These are phyloP conservation scores for Tapirus indicus DNA, from an alignment of 2,797 vertebrate species.

Conservation along the genomic window DNA sequence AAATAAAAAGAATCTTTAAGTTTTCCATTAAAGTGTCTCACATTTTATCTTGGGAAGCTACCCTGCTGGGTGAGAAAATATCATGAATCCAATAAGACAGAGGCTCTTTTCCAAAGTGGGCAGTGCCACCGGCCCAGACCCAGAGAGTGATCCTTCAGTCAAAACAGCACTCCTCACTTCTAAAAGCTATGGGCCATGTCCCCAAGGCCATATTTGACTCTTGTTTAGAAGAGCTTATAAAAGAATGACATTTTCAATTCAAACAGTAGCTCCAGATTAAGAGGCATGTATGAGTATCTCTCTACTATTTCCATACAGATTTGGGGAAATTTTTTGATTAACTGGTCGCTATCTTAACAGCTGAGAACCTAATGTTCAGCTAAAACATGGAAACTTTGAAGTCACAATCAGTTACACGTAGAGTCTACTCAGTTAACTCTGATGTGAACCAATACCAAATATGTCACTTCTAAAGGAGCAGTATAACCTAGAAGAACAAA, in stretches of 20 bases:
- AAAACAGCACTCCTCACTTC: background rate
- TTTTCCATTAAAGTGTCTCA: constrained; percentile 36
- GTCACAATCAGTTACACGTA: background rate
- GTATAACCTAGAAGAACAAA: background rate
- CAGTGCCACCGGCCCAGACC: background rate
- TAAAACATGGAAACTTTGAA: background rate
- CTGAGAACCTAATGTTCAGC: background rate
- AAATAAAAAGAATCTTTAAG: constrained; percentile 55
- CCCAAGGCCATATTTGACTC: constrained; percentile 43
- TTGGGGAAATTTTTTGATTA: background rate
- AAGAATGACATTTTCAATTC: constrained; percentile 41
- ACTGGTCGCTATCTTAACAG: background rate
- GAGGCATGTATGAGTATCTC: background rate
- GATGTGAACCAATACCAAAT: background rate
- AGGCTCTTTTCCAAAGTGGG: constrained; percentile 49
- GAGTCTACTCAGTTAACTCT: constrained; percentile 7
- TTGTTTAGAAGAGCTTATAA: constrained; percentile 47
- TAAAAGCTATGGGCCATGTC: background rate
- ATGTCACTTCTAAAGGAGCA: background rate
- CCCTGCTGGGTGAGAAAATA: constrained; percentile 75
- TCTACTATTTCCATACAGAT: background rate
- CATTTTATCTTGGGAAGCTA: constrained; percentile 63
- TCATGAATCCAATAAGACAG: constrained; percentile 62
- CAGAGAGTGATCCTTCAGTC: constrained; percentile 41
- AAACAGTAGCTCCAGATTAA: constrained; percentile 40